Base-by-base conservation (phyloP, 2,888 invertebrate species). In the Noctua janthina region DNA sequence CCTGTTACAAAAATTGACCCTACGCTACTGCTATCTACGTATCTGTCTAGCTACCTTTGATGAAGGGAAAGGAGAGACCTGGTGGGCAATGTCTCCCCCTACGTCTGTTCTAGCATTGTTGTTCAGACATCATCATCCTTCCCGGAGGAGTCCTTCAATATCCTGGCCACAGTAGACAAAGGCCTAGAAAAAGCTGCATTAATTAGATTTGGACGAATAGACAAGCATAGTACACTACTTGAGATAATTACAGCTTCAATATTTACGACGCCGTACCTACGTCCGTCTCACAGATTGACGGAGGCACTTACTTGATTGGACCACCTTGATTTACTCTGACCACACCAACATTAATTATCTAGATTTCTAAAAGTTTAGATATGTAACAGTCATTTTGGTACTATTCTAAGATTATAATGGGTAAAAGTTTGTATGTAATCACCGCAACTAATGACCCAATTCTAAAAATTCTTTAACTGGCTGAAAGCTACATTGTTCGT, bases 221-320 rank as follows among this genome's bases (percentile, higher is more conserved):
- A 8, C 69, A 70, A 43, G 39, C 64, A 64, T 23, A 54, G 79
- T 23, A 68, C 17, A 39, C 43, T 78, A 78, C 62, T 78, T 64
- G 67, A 46, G 46, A 64, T 59, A 79, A 74, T 75, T 77, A 75
- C 68, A 29, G 35, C 20, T 67, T 46, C 46, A 46, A 23, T 46
- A 78, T 39, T 78, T 59, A 72, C 66, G 62, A 67, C 29, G 15
- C 1, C 29, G 29, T 29, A 62, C 15, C 62, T 64, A 64, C 6
- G 46, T 56, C 64, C 51, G 43, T 56, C 59, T 51, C 76, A 29
- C 54, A 64, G 81, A 87, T 69, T 77, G 66, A 74, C 72, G 66
- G n/a, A 54, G 74, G 39, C 84, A 84, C 84, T 85, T 73, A 84
- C 68, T 84, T 75, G 66, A 87, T 84, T 85, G 69, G 51, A 71